phyloP scores from a whole-genome alignment of 2,113 vertebrate species.

The Athene noctua region DNA sequence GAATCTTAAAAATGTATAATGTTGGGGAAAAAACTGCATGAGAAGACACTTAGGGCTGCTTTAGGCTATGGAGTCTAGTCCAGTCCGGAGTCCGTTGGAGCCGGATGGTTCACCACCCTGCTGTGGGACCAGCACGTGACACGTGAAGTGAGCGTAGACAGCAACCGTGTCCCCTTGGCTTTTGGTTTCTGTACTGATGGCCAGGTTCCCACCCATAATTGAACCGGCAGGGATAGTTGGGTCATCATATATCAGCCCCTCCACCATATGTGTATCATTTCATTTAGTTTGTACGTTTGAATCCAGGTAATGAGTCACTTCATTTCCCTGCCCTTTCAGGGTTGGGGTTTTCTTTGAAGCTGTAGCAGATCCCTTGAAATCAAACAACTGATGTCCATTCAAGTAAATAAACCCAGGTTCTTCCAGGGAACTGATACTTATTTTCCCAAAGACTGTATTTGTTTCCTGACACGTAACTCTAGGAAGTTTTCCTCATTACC shows the following conservation, averaged over 20 bases:
- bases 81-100: not conserved
- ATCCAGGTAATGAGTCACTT: not conserved
- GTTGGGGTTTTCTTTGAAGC: not conserved
- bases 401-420: not conserved
- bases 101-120: not conserved
- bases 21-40: not conserved
- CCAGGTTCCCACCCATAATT: not conserved
- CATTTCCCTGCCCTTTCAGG: not conserved
- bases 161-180: not conserved
- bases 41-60: not conserved
- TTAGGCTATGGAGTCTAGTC: not conserved
- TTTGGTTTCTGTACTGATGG: not conserved
- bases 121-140: accelerated
- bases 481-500: not conserved
- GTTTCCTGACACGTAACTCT: not conserved
- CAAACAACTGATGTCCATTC: not conserved
- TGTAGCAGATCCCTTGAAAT: not conserved
- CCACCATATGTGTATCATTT: not conserved
- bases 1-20: too few species aligned
- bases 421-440: not conserved
- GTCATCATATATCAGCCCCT: accelerated
- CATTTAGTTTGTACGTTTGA: not conserved
- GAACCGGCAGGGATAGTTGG: not conserved
- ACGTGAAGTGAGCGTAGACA: not conserved
- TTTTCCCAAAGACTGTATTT: not conserved